Evolutionary conservation across 2,888 invertebrate species (phyloP).

Genomic region (Phoenoteleia sp.): DNA sequence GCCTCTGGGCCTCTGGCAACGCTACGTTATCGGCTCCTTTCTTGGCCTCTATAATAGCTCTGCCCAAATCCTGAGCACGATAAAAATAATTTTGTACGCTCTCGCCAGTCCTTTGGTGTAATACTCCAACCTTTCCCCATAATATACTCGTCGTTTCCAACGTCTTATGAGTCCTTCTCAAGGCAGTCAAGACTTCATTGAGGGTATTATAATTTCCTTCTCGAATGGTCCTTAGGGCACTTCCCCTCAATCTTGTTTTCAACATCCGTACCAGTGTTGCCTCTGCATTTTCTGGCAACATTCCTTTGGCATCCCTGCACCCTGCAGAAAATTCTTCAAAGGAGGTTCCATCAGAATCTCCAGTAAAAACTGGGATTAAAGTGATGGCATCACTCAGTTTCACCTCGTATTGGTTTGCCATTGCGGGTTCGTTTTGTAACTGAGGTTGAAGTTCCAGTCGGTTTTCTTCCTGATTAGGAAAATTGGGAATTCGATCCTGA

Average conservation of each 20-base stretch:
- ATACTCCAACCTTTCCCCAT: neutral
- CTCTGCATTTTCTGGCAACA: constrained; percentile 1
- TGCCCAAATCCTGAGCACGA: neutral
- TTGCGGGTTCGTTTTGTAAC: neutral
- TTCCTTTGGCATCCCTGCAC: constrained; percentile 13
- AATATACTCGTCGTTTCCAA: neutral
- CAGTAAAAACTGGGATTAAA: neutral
- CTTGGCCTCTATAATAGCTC: neutral
- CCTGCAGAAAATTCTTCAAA: constrained; percentile 13
- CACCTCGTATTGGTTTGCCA: no score
- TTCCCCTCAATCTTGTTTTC: neutral
- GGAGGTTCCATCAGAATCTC: neutral
- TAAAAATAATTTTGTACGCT: neutral
- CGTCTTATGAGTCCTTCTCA: neutral
- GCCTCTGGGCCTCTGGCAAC: neutral
- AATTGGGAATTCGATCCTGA: no score
- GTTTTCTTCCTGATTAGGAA: no score
- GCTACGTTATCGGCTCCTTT: neutral
- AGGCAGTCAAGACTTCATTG: neutral
- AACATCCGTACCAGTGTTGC: neutral
- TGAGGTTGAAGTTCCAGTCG: neutral
- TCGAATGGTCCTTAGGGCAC: neutral
- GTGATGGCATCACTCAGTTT: constrained; percentile 11
- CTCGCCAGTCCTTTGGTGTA: neutral
- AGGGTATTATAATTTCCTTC: neutral